Percentiles rank a stretch among this genome's conserved stretches.
phyloP scores from a whole-genome alignment of 2,888 invertebrate genomes.

The Leptopilina myrica region DNA sequence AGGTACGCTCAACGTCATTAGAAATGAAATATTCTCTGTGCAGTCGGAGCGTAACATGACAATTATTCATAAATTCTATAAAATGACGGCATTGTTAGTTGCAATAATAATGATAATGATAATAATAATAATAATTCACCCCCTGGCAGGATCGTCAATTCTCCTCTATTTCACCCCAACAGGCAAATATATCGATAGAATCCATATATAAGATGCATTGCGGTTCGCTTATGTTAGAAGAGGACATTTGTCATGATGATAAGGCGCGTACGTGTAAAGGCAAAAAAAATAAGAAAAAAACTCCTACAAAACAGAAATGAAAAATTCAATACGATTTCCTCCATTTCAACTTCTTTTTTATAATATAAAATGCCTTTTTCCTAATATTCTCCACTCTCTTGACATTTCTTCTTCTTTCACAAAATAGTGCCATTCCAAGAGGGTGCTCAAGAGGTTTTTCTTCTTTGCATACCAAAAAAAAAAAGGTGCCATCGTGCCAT shows the following conservation, averaged over 20 bases:
- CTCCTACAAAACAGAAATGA: slow-evolving; percentile 6
- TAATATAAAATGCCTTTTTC: slow-evolving; percentile 1
- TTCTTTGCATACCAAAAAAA: no score
- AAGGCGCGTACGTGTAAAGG: neutral
- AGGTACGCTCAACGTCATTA: slow-evolving; percentile 22
- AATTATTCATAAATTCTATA: slow-evolving; percentile 19
- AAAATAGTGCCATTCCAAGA: no score
- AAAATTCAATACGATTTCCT: neutral
- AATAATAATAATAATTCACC: neutral
- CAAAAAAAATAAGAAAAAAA: neutral
- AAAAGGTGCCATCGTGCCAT: no score
- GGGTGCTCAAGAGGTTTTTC: no score
- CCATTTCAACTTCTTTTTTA: neutral
- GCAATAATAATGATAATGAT: slow-evolving; percentile 28
- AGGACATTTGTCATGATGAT: slow-evolving; percentile 16
- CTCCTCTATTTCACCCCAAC: neutral
- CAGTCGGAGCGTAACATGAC: slow-evolving; percentile 15
- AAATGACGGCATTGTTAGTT: neutral
- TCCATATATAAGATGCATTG: neutral
- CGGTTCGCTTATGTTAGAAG: neutral
- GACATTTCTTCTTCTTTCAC: neutral
- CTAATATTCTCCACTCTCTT: neutral
- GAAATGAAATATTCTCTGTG: slow-evolving; percentile 8
- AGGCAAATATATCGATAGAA: slow-evolving; percentile 21
- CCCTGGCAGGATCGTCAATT: neutral